Evolutionary conservation across 2,113 vertebrate species (phyloP).

Genomic region (Gnathonemus longibarbis): DNA sequence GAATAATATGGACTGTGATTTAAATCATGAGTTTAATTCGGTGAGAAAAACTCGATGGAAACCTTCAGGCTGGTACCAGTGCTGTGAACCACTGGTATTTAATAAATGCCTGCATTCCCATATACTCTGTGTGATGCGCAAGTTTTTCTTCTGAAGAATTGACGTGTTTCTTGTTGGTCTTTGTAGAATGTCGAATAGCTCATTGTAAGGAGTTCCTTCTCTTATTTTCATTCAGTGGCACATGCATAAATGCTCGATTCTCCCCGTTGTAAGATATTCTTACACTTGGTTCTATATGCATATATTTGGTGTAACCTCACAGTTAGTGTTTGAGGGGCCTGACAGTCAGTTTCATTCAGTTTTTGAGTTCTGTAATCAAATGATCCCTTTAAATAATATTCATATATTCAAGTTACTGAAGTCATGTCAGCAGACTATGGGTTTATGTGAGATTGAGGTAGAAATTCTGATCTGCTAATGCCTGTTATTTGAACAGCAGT

Average conservation of each 20-base stretch:
- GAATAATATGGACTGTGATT: not conserved
- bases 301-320: not conserved
- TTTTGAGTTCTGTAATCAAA: not conserved
- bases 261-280: not conserved
- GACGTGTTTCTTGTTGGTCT: not conserved
- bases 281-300: not conserved
- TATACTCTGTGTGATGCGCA: not conserved
- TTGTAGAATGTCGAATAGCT: not conserved
- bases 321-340: not conserved
- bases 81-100: not conserved
- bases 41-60: not conserved
- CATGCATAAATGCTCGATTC: not conserved
- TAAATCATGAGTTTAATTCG: not conserved
- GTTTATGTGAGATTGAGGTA: not conserved
- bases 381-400: not conserved
- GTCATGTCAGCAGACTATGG: not conserved
- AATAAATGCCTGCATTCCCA: not conserved
- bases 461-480: not conserved
- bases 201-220: not conserved
- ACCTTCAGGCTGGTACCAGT: not conserved
- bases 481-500: not conserved
- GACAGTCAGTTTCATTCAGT: not conserved
- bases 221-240: not conserved
- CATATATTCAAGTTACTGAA: not conserved
- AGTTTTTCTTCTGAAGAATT: not conserved